Percentiles rank a stretch among this genome's conserved stretches.
Conservation (phyloP, 2,888 invertebrate genomes). For the Rotaria sp. region DNA sequence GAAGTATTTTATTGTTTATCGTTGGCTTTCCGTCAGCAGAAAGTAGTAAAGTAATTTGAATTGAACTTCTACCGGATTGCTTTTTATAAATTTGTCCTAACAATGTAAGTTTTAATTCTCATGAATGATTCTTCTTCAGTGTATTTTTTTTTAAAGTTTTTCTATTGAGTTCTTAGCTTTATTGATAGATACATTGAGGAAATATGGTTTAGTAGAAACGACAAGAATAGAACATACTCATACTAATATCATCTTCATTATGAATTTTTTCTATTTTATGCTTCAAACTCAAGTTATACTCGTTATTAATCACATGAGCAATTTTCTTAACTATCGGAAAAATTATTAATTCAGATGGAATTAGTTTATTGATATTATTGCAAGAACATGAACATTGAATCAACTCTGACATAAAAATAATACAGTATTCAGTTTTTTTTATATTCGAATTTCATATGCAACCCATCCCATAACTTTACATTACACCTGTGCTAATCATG, state of each 20-base stretch:
- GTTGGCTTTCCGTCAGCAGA: neutral
- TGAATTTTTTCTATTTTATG: neutral
- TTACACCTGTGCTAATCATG: neutral
- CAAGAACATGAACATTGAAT: neutral
- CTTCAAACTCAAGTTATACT: neutral
- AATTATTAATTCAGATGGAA: neutral
- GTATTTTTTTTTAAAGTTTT: too few species aligned
- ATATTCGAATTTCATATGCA: neutral
- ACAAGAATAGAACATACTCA: neutral
- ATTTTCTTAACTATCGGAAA: neutral
- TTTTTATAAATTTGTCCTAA: neutral
- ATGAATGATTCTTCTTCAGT: too few species aligned
- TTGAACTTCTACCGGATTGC: neutral
- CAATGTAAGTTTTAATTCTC: neutral
- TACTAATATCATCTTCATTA: neutral
- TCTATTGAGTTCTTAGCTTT: too few species aligned
- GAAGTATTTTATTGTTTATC: neutral
- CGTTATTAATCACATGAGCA: neutral
- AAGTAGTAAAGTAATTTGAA: neutral
- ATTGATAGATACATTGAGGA: too few species aligned
- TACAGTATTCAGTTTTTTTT: neutral
- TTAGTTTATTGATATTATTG: neutral
- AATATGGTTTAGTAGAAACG: too few species aligned
- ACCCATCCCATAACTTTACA: neutral
- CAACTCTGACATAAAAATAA: neutral